Evolutionary conservation across 2,888 invertebrate genomes (phyloP).

Genomic region (Caenorhabditis sp.): DNA sequence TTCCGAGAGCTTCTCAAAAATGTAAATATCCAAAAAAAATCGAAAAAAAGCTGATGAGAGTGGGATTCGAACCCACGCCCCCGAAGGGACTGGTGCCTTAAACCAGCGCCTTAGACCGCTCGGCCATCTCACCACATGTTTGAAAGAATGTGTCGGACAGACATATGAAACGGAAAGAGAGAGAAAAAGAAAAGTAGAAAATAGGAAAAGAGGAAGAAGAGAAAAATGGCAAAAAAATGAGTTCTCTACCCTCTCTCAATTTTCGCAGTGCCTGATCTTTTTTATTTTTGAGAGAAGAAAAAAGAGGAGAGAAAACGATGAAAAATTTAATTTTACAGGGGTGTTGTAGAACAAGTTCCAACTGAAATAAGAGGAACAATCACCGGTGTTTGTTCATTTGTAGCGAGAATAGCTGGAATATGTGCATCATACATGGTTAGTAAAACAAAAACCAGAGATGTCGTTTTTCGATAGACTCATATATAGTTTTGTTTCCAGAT

Average conservation of each 20-base stretch:
- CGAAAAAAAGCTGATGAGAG: conserved; percentile 69
- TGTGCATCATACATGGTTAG: conserved; percentile 31
- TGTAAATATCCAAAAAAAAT: background rate
- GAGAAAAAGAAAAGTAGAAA: background rate
- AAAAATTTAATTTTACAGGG: conserved; percentile 11
- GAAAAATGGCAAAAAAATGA: background rate
- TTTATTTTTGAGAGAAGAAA: too few species aligned
- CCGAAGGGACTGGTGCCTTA: conserved; percentile 85
- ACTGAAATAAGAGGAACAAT: conserved; percentile 38
- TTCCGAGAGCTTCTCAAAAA: background rate
- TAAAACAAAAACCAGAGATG: background rate
- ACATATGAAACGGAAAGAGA: background rate
- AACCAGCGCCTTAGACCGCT: conserved; percentile 83
- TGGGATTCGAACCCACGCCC: conserved; percentile 88
- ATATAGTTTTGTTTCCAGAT: conserved; percentile 12
- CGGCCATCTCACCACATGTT: conserved; percentile 39
- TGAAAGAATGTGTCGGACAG: background rate
- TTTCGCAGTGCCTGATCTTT: background rate
- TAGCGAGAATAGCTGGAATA: conserved; percentile 32
- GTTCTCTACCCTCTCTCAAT: background rate
- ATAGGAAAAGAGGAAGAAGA: background rate
- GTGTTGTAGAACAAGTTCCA: conserved; percentile 40
- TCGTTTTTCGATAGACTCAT: background rate
- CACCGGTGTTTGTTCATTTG: conserved; percentile 34
- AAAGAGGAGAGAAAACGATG: too few species aligned